Evolutionary conservation across 2,797 vertebrate genomes (phyloP), one percentile per base, ranked within the genome.

Genomic region (Amniataba percoides): DNA sequence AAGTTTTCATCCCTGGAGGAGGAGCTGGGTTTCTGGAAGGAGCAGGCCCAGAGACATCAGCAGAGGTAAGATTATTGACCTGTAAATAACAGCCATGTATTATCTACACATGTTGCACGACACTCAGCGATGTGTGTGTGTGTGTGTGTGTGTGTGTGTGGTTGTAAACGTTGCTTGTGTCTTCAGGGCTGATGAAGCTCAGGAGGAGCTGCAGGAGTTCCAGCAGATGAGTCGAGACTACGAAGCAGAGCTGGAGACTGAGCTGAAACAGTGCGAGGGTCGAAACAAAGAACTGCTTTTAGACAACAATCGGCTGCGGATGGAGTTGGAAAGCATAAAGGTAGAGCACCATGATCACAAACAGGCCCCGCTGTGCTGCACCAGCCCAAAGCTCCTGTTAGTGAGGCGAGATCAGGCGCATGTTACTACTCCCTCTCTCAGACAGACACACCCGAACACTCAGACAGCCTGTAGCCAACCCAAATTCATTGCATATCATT

Each of bases 181-280:
- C 39, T 48, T 7, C 76, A 99, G 98, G 89, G 96, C 96, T n/a
- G 95, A 96, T 6, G 96, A 95, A 34, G 90, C 95, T 0, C 97
- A 96, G 67, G 97, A 97, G 57, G 98, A 99, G 52, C 83, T 99
- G 76, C 96, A 96, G 76, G 98, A 99, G 83, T 99, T 99, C 89
- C 98, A 99, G 78, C 97, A 98, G 92, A 98, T 98, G 91, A 99
- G 98, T 90, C 94, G 97, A 42, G 98, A 99, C 75, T 98, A 99
- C 39, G 98, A 99, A 84, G 97, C 97, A 0, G 98, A 99, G 25
- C 92, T 99, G 89, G 98, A 99, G 87, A 86, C 95, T 0, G 97
- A 99, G 83, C 92, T 99, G 76, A 97, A 98, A 48, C 98, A 99
- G 36, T 96, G 94, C 0, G 98, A 99, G 80, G 88, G 93, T 43